A percentile compares a stretch with the other conserved stretches of the same genome.
These are phyloP conservation scores for Amphilophus citrinellus DNA, from an alignment of 2,113 vertebrate genomes.

Conservation along the genomic window DNA sequence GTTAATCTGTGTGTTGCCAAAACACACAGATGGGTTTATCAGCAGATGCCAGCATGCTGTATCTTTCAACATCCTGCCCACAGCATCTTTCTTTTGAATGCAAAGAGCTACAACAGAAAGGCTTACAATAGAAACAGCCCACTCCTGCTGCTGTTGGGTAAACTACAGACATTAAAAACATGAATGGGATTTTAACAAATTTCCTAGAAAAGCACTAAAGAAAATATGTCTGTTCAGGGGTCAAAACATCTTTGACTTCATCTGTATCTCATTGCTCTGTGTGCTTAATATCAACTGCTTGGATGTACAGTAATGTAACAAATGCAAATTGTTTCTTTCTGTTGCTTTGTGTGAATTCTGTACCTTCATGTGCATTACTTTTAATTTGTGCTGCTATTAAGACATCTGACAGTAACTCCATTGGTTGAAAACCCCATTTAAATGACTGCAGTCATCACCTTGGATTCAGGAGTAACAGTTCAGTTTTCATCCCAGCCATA, in stretches of 20 bases:
- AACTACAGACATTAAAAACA: conserved; percentile 2
- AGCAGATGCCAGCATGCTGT: conserved; percentile 11
- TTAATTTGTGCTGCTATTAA: too few species aligned
- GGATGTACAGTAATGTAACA: not conserved
- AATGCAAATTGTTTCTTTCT: not conserved
- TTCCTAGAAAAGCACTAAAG: not conserved
- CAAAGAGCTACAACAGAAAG: not conserved
- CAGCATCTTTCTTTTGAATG: conserved; percentile 3
- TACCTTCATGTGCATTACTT: too few species aligned
- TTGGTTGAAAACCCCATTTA: not conserved
- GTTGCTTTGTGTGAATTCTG: not conserved
- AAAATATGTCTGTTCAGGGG: not conserved
- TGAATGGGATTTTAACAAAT: not conserved
- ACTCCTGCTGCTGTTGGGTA: not conserved
- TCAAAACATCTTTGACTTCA: not conserved
- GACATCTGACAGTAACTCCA: not conserved
- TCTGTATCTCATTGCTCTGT: not conserved
- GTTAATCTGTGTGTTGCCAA: conserved; percentile 46
- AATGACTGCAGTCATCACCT: too few species aligned
- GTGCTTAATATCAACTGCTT: not conserved
- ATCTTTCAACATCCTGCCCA: not conserved
- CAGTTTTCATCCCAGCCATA: too few species aligned
- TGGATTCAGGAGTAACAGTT: too few species aligned
- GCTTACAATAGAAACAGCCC: conserved; percentile 16
- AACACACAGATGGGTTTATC: conserved; percentile 44